These are phyloP conservation scores for Cepphus grylle DNA, from an alignment of 2,113 vertebrate species.

Conservation along the genomic window DNA sequence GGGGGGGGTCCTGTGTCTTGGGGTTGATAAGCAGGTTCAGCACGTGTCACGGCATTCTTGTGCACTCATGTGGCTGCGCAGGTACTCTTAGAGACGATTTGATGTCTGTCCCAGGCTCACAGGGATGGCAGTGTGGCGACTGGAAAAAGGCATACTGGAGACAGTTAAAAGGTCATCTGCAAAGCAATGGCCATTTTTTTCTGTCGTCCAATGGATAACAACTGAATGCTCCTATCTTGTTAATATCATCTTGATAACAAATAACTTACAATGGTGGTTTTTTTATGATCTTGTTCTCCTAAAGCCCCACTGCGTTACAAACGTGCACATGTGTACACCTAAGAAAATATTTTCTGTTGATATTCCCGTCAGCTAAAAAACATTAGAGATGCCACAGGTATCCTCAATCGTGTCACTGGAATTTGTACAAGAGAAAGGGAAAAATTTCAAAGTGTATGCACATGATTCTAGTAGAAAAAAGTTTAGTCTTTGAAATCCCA, in stretches of 20 bases:
- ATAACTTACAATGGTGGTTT: background rate
- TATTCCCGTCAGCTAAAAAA: background rate
- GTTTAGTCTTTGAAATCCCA: background rate
- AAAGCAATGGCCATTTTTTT: background rate
- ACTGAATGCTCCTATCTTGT: background rate
- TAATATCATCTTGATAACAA: background rate
- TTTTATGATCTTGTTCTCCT: background rate
- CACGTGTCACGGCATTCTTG: background rate
- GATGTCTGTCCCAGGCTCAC: background rate
- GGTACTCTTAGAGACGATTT: background rate
- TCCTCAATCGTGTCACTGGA: background rate
- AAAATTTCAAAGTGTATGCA: background rate
- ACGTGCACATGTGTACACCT: fast-evolving
- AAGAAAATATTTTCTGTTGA: background rate
- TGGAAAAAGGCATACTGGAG: background rate
- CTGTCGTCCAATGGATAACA: background rate
- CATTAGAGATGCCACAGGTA: background rate
- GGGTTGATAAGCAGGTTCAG: background rate
- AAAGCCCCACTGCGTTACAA: background rate
- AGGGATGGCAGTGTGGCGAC: background rate
- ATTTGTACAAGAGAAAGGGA: background rate
- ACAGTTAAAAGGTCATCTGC: background rate
- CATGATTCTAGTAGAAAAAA: background rate
- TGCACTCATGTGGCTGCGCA: background rate
- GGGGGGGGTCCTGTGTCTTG: background rate